phyloP scores from a whole-genome alignment of 1,140 invertebrate species.

The Plectrocnemia conspersa region DNA sequence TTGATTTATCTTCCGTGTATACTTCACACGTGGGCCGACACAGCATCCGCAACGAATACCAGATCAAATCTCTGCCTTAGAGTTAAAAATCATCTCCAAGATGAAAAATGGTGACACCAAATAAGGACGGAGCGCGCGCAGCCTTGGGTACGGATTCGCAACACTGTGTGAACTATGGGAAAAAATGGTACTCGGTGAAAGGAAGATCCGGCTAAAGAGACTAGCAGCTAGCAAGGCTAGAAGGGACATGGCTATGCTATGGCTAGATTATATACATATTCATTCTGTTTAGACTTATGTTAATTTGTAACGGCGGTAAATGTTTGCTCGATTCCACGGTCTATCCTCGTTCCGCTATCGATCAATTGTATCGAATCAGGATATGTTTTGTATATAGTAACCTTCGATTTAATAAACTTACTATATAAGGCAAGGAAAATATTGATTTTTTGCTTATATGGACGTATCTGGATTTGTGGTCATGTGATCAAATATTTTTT shows the following conservation, averaged over 20 bases:
- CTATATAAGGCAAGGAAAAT: no score
- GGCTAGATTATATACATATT: slow-evolving; percentile 15
- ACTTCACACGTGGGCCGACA: background rate
- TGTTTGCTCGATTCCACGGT: no score
- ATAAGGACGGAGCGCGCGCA: slow-evolving; percentile 17
- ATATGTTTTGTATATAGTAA: no score
- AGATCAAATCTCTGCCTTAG: background rate
- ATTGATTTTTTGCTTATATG: no score
- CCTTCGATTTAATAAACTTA: no score
- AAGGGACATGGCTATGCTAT: slow-evolving; percentile 17
- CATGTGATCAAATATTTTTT: no score
- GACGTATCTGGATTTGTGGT: no score
- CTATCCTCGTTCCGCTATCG: no score
- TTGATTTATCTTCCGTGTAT: no score
- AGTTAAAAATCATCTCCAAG: slow-evolving; percentile 1
- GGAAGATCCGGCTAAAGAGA: slow-evolving; percentile 31
- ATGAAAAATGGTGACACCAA: slow-evolving; percentile 26
- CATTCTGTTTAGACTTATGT: no score
- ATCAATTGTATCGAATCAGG: no score
- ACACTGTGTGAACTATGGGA: slow-evolving; percentile 29
- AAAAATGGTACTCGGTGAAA: slow-evolving; percentile 31
- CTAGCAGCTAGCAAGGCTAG: slow-evolving; percentile 10
- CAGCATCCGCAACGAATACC: background rate
- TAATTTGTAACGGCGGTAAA: no score
- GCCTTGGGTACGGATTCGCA: slow-evolving; percentile 31